Conservation (phyloP, 2,113 vertebrate genomes). For the Mungos mungo region DNA sequence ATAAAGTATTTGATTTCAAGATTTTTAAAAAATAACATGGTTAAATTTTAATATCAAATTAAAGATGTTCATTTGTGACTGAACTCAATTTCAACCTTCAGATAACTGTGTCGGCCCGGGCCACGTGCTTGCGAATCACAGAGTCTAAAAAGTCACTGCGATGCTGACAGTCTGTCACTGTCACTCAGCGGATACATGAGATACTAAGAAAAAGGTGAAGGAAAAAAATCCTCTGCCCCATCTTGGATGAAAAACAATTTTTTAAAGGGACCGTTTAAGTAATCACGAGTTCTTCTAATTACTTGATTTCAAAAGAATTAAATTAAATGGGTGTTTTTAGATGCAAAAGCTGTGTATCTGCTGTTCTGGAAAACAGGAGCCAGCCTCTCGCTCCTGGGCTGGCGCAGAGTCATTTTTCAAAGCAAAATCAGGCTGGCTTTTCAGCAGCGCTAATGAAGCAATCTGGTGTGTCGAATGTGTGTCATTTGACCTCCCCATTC, state of each 20-base stretch:
- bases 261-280: background rate
- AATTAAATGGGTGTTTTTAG: background rate
- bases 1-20: constrained; percentile 45
- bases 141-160: background rate
- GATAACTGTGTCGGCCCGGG: background rate
- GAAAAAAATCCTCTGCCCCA: background rate
- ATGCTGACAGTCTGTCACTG: fast-evolving
- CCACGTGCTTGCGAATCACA: background rate
- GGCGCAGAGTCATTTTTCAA: background rate
- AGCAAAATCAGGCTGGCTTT: background rate
- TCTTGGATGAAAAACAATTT: background rate
- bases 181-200: background rate
- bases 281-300: background rate
- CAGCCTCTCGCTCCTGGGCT: too few species aligned
- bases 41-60: background rate
- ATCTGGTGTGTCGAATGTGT: fast-evolving
- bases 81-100: constrained; percentile 51
- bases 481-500: too few species aligned
- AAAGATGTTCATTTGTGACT: constrained; percentile 6
- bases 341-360: background rate
- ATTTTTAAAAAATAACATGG: background rate
- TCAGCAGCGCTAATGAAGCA: background rate
- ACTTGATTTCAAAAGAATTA: background rate
- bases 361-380: background rate
- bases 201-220: background rate